These are phyloP conservation scores for Drosophila rhopaloa DNA, from an alignment of 1,140 invertebrate genomes.

Conservation along the genomic window DNA sequence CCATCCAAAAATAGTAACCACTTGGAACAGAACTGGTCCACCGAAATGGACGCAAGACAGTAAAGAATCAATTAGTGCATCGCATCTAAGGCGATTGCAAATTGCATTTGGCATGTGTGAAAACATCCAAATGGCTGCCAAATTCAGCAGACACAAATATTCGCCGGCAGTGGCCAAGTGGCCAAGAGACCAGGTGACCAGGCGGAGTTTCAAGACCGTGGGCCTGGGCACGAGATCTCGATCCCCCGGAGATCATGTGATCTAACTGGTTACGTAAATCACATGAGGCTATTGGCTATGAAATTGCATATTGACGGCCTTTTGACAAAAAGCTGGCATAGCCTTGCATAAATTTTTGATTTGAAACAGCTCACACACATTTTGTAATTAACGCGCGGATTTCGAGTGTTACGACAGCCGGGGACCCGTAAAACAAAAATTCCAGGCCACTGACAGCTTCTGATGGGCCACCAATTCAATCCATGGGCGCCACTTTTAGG, in stretches of 20 bases:
- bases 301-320: conserved; percentile 58
- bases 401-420: conserved; percentile 36
- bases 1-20: conserved; percentile 23
- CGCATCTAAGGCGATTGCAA: conserved; percentile 63
- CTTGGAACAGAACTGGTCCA: conserved; percentile 29
- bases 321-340: conserved; percentile 57
- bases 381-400: conserved; percentile 70
- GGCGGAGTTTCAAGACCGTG: conserved; percentile 18
- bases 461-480: conserved; percentile 20
- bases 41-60: conserved; percentile 42
- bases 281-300: conserved; percentile 44
- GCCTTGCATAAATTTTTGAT: conserved; percentile 62
- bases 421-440: conserved; percentile 32
- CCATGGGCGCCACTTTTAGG: conserved; percentile 41
- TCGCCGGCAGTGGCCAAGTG: conserved; percentile 9
- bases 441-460: conserved; percentile 50
- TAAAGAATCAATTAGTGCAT: conserved; percentile 76
- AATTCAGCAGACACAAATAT: conserved; percentile 38
- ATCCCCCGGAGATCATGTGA: conserved; percentile 35
- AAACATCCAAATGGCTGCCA: conserved; percentile 54
- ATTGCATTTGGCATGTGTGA: conserved; percentile 63
- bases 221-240: conserved; percentile 7
- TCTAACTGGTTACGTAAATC: conserved; percentile 18
- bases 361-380: conserved; percentile 40
- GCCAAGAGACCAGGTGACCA: conserved; percentile 4